Conservation (phyloP, 2,797 vertebrate genomes). For the Heliangelus exortis region DNA sequence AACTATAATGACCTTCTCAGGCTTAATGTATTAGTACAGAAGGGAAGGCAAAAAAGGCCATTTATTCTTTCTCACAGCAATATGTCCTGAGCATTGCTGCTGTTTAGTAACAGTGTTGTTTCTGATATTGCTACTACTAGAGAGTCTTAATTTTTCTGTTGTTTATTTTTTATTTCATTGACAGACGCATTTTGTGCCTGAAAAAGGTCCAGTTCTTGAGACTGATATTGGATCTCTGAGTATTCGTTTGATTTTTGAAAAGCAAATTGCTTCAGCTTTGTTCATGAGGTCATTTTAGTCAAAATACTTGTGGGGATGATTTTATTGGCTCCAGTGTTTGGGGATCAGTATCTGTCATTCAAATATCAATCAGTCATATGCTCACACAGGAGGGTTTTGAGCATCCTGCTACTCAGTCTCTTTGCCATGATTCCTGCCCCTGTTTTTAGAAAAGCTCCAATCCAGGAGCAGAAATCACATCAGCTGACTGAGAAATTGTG, state of each 20-base stretch:
- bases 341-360: background rate
- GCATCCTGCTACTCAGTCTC: background rate
- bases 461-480: background rate
- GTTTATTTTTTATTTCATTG: background rate
- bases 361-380: background rate
- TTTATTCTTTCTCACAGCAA: background rate
- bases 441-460: background rate
- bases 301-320: background rate
- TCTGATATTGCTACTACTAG: background rate
- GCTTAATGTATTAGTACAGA: background rate
- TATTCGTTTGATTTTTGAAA: background rate
- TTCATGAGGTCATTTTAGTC: background rate
- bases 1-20: background rate
- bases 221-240: background rate
- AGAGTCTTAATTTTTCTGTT: background rate
- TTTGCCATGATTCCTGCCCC: background rate
- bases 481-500: background rate
- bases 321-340: background rate
- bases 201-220: background rate
- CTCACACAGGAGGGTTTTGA: background rate
- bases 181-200: background rate
- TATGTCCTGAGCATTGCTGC: rapidly evolving
- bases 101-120: background rate
- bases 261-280: background rate
- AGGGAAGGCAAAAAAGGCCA: background rate